phyloP scores from a whole-genome alignment of 2,888 invertebrate genomes.

The Horisme vitalbata region DNA sequence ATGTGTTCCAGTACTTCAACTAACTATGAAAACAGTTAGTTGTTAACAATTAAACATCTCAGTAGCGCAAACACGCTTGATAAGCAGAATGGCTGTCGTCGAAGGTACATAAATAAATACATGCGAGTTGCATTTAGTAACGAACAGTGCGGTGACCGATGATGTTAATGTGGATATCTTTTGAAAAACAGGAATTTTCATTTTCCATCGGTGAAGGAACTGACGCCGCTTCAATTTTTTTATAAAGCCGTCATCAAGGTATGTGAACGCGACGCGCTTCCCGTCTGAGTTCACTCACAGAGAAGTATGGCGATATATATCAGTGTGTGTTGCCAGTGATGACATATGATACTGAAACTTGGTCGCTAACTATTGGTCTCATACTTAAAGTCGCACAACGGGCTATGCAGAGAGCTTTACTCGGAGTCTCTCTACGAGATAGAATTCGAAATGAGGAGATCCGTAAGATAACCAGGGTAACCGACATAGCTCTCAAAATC shows the following conservation, averaged over 20 bases:
- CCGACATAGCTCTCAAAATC: too few species aligned
- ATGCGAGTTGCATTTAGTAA: slow-evolving; percentile 50
- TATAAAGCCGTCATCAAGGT: background rate
- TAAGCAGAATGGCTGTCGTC: slow-evolving; percentile 66
- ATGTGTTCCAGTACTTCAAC: background rate
- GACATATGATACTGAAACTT: too few species aligned
- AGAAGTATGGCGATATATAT: too few species aligned
- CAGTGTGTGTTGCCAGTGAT: too few species aligned
- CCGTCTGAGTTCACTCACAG: too few species aligned
- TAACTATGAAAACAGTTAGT: slow-evolving; percentile 18
- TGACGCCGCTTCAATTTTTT: background rate
- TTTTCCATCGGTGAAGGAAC: background rate
- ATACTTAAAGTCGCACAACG: too few species aligned
- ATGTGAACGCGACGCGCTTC: too few species aligned
- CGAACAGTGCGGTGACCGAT: slow-evolving; percentile 49
- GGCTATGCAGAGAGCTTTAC: too few species aligned
- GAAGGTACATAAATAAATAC: slow-evolving; percentile 75
- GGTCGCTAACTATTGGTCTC: too few species aligned
- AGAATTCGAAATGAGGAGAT: too few species aligned
- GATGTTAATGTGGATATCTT: slow-evolving; percentile 43
- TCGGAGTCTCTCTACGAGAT: too few species aligned
- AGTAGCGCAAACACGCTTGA: slow-evolving; percentile 52
- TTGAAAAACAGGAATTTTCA: background rate
- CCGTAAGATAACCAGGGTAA: too few species aligned
- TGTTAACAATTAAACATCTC: slow-evolving; percentile 22